Evolutionary conservation across 2,888 invertebrate genomes (phyloP).

Genomic region (Apantesis nais): DNA sequence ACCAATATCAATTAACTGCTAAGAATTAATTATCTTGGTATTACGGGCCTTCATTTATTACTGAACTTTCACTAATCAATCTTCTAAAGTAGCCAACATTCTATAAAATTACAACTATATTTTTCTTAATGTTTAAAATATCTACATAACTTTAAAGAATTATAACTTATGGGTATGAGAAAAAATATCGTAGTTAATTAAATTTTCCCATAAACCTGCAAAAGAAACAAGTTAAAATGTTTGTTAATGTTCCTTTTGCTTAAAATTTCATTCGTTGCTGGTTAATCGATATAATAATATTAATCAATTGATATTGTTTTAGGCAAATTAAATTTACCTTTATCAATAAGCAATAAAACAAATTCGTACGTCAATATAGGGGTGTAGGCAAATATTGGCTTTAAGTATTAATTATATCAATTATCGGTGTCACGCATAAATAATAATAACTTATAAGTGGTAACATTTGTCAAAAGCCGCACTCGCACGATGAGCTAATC

Average conservation of each 20-base stretch:
- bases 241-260: not conserved
- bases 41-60: conserved; percentile 81
- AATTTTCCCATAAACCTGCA: not conserved
- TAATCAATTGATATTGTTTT: not conserved
- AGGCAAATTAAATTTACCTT: no score
- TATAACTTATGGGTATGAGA: not conserved
- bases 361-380: conserved; percentile 20
- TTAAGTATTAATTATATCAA: conserved; percentile 66
- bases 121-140: conserved; percentile 38
- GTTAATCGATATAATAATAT: not conserved
- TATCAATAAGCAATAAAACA: conserved; percentile 12
- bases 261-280: not conserved
- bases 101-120: conserved; percentile 41
- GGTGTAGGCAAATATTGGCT: conserved; percentile 32
- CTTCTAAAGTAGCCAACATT: conserved; percentile 65
- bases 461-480: conserved; percentile 84
- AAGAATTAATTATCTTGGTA: conserved; percentile 83
- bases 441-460: conserved; percentile 80
- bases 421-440: conserved; percentile 72
- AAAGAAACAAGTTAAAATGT: not conserved
- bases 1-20: conserved; percentile 82
- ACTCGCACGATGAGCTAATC: conserved; percentile 85
- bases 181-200: not conserved
- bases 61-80: conserved; percentile 83
- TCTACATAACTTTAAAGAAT: conserved; percentile 5